A percentile compares a stretch with the other conserved stretches of the same genome.
phyloP scores from a whole-genome alignment of 2,797 vertebrate species.

The Enteromius unitaeniatus region DNA sequence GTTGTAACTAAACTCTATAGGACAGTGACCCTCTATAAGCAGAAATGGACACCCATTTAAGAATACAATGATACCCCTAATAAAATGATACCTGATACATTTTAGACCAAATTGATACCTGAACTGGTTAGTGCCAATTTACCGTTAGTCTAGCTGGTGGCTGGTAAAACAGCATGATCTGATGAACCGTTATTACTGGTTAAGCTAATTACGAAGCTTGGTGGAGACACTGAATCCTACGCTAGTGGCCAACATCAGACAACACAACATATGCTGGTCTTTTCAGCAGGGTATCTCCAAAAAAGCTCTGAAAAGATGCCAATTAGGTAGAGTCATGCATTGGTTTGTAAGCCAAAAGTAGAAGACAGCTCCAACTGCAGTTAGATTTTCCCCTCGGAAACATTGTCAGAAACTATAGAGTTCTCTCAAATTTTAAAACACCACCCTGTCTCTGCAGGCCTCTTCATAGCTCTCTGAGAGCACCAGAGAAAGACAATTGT shows the following conservation, averaged over 20 bases:
- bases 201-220: background rate
- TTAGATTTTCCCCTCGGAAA: conserved; percentile 32
- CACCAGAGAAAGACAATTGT: conserved; percentile 31
- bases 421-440: conserved; percentile 41
- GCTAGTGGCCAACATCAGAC: background rate
- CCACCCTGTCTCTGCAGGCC: conserved; percentile 47
- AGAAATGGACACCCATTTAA: background rate
- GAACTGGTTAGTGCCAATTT: background rate
- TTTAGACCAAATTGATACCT: too few species aligned
- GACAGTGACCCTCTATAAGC: background rate
- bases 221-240: background rate
- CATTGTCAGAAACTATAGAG: conserved; percentile 27
- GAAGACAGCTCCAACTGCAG: background rate
- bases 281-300: conserved; percentile 9
- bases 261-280: background rate
- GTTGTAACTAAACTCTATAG: background rate
- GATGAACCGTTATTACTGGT: background rate
- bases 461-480: conserved; percentile 36
- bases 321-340: background rate
- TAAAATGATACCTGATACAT: too few species aligned
- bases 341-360: conserved; percentile 1
- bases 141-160: background rate
- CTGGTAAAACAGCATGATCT: background rate
- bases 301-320: background rate
- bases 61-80: background rate